phyloP scores from a whole-genome alignment of 2,888 invertebrate genomes.

The Platycnemis pennipes region DNA sequence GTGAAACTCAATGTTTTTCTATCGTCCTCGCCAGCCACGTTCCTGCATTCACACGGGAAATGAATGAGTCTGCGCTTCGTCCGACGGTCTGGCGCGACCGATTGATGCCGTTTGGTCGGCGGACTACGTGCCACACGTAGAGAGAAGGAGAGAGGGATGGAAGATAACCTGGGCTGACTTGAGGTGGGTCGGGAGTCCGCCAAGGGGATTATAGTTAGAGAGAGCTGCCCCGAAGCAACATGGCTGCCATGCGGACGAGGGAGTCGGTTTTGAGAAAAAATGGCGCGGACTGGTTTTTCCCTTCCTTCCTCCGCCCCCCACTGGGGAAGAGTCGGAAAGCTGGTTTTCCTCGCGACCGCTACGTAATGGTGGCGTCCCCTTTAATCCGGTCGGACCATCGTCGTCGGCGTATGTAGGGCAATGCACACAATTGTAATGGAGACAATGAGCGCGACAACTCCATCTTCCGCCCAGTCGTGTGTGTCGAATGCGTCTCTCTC shows the following conservation, averaged over 20 bases:
- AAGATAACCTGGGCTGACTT: neutral
- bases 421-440: too few relatives aligned
- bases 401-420: neutral
- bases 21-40: neutral
- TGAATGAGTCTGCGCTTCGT: neutral
- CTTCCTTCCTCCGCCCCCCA: neutral
- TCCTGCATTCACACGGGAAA: neutral
- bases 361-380: neutral
- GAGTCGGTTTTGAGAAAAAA: neutral
- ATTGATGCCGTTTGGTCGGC: neutral
- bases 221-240: neutral
- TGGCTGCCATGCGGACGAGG: neutral
- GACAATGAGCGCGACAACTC: too few relatives aligned
- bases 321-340: neutral
- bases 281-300: neutral
- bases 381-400: neutral
- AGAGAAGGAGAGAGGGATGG: neutral
- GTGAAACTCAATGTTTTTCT: too few relatives aligned
- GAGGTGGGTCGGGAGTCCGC: neutral
- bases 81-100: neutral
- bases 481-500: too few relatives aligned
- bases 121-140: neutral
- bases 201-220: neutral
- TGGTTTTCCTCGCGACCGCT: neutral
- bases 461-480: too few relatives aligned